Evolutionary conservation across 1,140 invertebrate genomes (phyloP).

Genomic region (Drosophila ambigua): DNA sequence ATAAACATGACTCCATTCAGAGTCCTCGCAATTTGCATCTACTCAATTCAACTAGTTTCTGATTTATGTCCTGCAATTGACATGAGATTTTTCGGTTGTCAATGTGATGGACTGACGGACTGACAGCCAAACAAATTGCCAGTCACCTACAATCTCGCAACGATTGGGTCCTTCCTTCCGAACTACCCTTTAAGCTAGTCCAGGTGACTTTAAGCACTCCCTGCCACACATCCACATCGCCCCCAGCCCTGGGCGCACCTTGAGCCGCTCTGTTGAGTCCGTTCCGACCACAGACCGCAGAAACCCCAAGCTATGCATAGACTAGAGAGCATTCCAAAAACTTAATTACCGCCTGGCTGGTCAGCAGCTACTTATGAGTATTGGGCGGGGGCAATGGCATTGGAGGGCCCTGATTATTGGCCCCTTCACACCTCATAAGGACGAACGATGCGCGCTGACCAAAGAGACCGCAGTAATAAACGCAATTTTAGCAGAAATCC

Average conservation of each 20-base stretch:
- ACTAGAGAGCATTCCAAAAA: conserved; percentile 50
- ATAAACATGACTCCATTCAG: conserved; percentile 24
- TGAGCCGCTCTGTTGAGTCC: not conserved
- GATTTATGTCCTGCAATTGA: conserved; percentile 77
- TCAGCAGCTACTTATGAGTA: conserved; percentile 51
- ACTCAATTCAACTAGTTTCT: conserved; percentile 49
- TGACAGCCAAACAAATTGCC: conserved; percentile 6
- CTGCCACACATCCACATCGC: not conserved
- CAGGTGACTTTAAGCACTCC: conserved; percentile 31
- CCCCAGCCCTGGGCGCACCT: conserved; percentile 8
- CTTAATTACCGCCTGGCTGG: conserved; percentile 75
- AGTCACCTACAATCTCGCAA: conserved; percentile 4
- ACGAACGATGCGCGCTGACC: conserved; percentile 3
- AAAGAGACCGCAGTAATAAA: conserved; percentile 73
- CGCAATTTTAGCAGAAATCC: conserved; percentile 80
- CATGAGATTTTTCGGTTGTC: conserved; percentile 66
- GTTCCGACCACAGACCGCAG: conserved; percentile 47
- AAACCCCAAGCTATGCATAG: conserved; percentile 54
- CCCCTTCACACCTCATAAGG: conserved; percentile 79
- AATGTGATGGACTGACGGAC: conserved; percentile 37
- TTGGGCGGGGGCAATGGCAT: conserved; percentile 11
- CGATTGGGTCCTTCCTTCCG: conserved; percentile 7
- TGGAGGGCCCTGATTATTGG: conserved; percentile 50
- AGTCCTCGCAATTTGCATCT: conserved; percentile 63
- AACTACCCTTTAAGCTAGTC: conserved; percentile 42